Conservation (phyloP, 2,888 invertebrate genomes). For the Zaprionus obscuricornis region DNA sequence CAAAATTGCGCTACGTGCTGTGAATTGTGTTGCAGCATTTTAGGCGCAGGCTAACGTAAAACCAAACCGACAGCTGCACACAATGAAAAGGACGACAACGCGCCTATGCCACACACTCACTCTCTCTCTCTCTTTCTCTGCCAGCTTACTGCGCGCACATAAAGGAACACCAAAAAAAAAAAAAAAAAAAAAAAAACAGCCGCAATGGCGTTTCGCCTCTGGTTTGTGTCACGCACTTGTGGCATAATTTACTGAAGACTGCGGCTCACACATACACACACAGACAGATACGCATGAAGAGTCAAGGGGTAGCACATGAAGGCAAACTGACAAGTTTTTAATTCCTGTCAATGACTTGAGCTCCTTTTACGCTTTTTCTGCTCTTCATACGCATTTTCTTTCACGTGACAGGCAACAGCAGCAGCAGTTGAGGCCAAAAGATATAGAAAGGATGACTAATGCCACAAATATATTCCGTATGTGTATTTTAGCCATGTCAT, state of each 20-base stretch:
- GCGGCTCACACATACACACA: slow-evolving; percentile 34
- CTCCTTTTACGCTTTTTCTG: slow-evolving; percentile 44
- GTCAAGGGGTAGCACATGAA: background rate
- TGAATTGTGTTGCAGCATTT: slow-evolving; percentile 75
- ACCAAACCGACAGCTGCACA: slow-evolving; percentile 53
- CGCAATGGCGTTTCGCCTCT: slow-evolving; percentile 36
- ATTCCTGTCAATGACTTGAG: slow-evolving; percentile 73
- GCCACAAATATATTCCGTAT: slow-evolving; percentile 13
- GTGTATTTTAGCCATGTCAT: slow-evolving; percentile 34
- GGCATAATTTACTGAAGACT: slow-evolving; percentile 71
- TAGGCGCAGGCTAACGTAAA: slow-evolving; percentile 51
- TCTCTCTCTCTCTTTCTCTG: background rate
- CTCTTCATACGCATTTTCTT: slow-evolving; percentile 21
- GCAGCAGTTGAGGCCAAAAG: background rate
- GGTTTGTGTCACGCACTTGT: slow-evolving; percentile 73
- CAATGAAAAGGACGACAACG: slow-evolving; percentile 65
- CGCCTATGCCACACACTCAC: slow-evolving; percentile 10
- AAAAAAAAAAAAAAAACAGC: slow-evolving; percentile 28
- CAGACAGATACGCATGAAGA: slow-evolving; percentile 14
- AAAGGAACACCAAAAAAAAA: no score
- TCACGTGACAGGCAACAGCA: no score
- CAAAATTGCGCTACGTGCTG: slow-evolving; percentile 72
- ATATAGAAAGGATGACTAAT: slow-evolving; percentile 7
- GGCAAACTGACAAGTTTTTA: slow-evolving; percentile 45
- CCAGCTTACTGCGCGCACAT: background rate